These are phyloP conservation scores for Allophyes oxyacanthae DNA, from an alignment of 2,888 invertebrate genomes.

Conservation along the genomic window DNA sequence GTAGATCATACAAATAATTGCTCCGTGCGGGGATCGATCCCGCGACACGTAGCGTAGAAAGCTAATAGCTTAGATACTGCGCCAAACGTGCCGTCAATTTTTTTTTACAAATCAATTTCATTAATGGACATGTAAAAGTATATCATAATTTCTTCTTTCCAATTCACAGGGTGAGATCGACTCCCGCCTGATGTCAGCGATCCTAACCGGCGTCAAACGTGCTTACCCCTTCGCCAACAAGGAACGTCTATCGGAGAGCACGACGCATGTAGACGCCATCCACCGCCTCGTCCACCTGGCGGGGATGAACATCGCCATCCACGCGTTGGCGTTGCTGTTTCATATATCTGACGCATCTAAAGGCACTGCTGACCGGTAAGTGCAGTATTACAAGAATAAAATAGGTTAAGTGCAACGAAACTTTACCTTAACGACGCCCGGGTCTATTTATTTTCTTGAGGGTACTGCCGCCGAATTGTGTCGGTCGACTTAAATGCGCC, in stretches of 20 bases:
- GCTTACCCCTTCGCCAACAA: constrained; percentile 95
- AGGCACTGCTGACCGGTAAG: constrained; percentile 89
- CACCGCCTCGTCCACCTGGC: constrained; percentile 94
- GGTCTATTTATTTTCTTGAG: no score
- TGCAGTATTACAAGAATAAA: background rate
- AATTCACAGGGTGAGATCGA: constrained; percentile 91
- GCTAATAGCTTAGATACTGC: no score
- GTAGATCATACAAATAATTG: no score
- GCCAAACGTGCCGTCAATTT: no score
- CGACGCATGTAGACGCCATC: constrained; percentile 91
- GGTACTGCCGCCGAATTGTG: no score
- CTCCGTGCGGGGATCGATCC: no score
- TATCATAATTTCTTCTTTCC: no score
- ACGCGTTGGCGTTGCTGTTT: constrained; percentile 87
- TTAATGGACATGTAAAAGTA: no score
- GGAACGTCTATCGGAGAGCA: constrained; percentile 85
- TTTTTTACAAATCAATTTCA: no score
- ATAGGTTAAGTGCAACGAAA: background rate
- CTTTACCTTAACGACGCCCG: no score
- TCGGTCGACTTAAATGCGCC: no score
- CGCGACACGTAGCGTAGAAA: no score
- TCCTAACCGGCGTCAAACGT: constrained; percentile 94
- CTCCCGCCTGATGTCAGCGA: constrained; percentile 93
- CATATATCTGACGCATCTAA: constrained; percentile 86
- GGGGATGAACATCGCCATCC: constrained; percentile 89